phyloP scores from a whole-genome alignment of 1,140 invertebrate species.

The Trypoxylus dichotomus region DNA sequence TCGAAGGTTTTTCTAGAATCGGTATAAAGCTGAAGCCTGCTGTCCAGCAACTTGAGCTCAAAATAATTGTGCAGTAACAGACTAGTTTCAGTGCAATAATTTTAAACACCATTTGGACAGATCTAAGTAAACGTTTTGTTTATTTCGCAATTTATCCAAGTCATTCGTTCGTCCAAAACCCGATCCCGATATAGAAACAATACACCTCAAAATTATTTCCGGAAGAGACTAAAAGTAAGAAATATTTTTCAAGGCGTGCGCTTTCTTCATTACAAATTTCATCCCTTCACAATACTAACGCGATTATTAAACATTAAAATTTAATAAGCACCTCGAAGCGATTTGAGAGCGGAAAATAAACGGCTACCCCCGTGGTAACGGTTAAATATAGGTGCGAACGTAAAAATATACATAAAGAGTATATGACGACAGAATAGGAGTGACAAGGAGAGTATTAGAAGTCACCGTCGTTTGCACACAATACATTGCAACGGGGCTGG shows the following conservation, averaged over 20 bases:
- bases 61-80: too few species aligned
- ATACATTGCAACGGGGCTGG: neutral
- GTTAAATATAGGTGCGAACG: slow-evolving; percentile 48
- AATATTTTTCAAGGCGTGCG: neutral
- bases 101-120: too few species aligned
- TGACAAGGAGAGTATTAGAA: slow-evolving; percentile 34
- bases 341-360: slow-evolving; percentile 41
- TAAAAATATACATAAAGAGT: too few species aligned
- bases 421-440: slow-evolving; percentile 31
- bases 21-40: too few species aligned
- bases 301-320: slow-evolving; percentile 47
- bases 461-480: slow-evolving; percentile 41
- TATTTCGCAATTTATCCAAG: neutral
- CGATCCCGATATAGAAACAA: neutral
- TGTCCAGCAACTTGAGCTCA: too few species aligned
- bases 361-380: slow-evolving; percentile 35
- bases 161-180: neutral
- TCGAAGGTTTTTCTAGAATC: too few species aligned
- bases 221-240: neutral
- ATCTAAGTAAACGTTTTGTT: neutral
- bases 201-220: neutral
- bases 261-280: neutral
- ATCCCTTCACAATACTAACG: slow-evolving; percentile 34
- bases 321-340: slow-evolving; percentile 48
- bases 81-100: too few species aligned